phyloP scores from a whole-genome alignment of 2,113 vertebrate species.

The Oxygymnocypris stewartii region DNA sequence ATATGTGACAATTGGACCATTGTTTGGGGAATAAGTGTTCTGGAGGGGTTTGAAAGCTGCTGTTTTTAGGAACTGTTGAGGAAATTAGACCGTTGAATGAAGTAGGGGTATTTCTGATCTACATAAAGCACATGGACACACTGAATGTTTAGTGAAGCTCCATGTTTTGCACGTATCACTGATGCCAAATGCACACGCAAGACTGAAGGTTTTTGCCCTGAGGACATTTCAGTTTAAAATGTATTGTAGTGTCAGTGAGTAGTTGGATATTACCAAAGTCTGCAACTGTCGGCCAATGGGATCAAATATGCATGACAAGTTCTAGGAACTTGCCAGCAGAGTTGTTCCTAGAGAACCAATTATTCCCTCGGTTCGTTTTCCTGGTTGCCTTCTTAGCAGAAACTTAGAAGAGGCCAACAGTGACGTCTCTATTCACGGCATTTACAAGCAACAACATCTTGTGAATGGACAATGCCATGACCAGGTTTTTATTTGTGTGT shows the following conservation, averaged over 20 bases:
- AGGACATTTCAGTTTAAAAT: not conserved
- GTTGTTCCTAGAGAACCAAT: no score
- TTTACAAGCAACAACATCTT: no score
- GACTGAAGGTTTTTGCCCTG: not conserved
- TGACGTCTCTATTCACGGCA: no score
- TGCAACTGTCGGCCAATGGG: not conserved
- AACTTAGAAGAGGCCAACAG: no score
- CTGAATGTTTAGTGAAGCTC: not conserved
- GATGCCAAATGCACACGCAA: not conserved
- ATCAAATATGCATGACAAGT: not conserved
- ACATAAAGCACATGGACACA: conserved; percentile 46
- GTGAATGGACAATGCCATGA: no score
- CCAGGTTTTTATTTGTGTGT: no score
- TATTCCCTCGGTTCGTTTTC: no score
- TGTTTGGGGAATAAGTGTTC: not conserved
- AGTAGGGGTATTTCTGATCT: not conserved
- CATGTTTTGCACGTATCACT: not conserved
- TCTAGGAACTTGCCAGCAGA: no score
- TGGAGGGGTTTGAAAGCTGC: not conserved
- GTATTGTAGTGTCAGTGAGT: not conserved
- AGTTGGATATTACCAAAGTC: not conserved
- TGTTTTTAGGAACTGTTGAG: not conserved
- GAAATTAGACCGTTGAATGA: not conserved
- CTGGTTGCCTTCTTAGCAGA: no score
- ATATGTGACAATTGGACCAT: conserved; percentile 16